phyloP scores from a whole-genome alignment of 2,797 vertebrate genomes.

The Hyperoplus lanceolatus region DNA sequence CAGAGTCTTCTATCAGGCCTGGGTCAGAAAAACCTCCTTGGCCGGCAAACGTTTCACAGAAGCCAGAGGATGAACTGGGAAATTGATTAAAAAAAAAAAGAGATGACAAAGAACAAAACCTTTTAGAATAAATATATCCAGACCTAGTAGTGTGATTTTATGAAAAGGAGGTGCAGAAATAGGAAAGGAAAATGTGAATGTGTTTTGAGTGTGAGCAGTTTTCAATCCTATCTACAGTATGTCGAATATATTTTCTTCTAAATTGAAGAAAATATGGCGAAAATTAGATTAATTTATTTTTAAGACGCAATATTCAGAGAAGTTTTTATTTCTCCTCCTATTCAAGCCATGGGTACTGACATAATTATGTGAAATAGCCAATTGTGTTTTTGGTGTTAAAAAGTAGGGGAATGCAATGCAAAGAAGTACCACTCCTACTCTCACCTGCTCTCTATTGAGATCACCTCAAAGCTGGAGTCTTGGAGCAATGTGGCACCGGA shows the following conservation, averaged over 20 bases:
- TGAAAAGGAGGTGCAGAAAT: neutral
- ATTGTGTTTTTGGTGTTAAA: neutral
- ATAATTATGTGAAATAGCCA: too few species aligned
- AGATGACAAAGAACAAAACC: constrained; percentile 3
- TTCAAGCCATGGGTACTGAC: too few species aligned
- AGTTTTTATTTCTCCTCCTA: too few species aligned
- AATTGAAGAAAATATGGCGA: too few species aligned
- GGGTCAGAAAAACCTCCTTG: constrained; percentile 66
- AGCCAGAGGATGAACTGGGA: constrained; percentile 84
- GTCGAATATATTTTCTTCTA: too few species aligned
- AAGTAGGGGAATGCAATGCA: neutral
- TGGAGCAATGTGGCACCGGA: constrained; percentile 61
- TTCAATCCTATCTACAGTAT: too few species aligned
- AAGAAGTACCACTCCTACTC: neutral
- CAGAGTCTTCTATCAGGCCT: constrained; percentile 56
- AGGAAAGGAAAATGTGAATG: too few species aligned
- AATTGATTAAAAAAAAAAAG: constrained; percentile 10
- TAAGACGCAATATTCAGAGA: too few species aligned
- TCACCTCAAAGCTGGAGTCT: constrained; percentile 82
- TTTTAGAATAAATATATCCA: neutral
- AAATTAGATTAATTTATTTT: too few species aligned
- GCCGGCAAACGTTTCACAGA: constrained; percentile 83
- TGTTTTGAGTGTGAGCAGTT: too few species aligned
- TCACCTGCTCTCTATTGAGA: constrained; percentile 85
- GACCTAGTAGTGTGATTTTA: neutral